Evolutionary conservation across 2,797 vertebrate species (phyloP), one percentile per base, ranked within the genome.

Genomic region (Semotilus atromaculatus): DNA sequence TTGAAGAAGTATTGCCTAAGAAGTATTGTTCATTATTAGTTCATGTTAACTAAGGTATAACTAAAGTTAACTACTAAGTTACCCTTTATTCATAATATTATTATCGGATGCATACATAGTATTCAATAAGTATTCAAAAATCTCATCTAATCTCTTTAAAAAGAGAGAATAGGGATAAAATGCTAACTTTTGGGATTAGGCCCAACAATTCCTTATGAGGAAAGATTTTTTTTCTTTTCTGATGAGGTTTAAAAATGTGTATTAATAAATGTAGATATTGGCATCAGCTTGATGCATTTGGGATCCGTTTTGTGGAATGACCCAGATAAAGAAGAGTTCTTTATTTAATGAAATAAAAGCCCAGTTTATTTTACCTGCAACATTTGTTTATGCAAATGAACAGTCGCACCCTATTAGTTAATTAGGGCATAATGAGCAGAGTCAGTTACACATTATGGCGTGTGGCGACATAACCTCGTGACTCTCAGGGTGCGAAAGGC

Each of bases 331-430:
- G 81, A 68, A 67, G 31, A 84, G 78, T 51, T 70, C 94, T 90
- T 75, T 85, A 87, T 68, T 83, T 36, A 76, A 84, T 84, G 43
- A 70, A 55, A 82, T 82, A 53, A 83, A 82, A 85, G 71, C 76
- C n/a, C 7, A 13, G 64, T 72, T 78, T 79, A 29, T 70, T 68
- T 80, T 21, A 38, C 80, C 85, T 77, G 11, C 79, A 82, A 26
- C 77, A 66, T 82, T 84, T 19, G 48, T 66, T 86, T 75, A 87
- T 80, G 85, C 85, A 88, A 88, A 88, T 86, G 64, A 88, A 29
- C 70, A 55, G 84, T 70, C 85, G 81, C 74, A 78, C 84, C 81
- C 67, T 79, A 34, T 85, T 84, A 80, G 82, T 81, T 85, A 88
- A 85, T 85, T 73, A 86, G 80, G 58, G 48, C 79, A 62, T 85